Base-by-base conservation (phyloP, 2,113 vertebrate genomes). In the Alexandromys fortis region DNA sequence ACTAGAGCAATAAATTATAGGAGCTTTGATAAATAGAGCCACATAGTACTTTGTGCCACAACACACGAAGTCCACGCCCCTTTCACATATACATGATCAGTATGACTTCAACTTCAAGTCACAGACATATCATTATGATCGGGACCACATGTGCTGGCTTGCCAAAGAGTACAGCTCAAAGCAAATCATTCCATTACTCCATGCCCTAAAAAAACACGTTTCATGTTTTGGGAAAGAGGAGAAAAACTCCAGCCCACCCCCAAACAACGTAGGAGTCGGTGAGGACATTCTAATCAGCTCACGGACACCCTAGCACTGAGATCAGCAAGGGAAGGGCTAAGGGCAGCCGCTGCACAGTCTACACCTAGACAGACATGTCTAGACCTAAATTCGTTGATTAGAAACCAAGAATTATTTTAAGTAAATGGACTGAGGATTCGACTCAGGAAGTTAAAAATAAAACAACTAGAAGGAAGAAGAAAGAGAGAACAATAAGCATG, bases 341-440 rank as follows among this genome's bases (percentile, higher is more conserved):
- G 22, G 82, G 17, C 30, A 76, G 91, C 89, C 70, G n/a, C 26
- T 72, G 61, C 73, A 47, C 89, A 82, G 52, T 28, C 72, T 28
- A 21, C 42, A 70, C 73, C 16, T 68, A 55, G 14, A 94, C 4
- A 96, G 82, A 89, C 58, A 52, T 30, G 16, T 45, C 63, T 83
- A 86, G 63, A 79, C 73, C 42, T 75, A 89, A 83, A 78, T 90
- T 68, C 2, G 1, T 86, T 89, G 90, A 70, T 70, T 77, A 94
- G 82, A 97, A 96, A 92, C 63, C 55, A 86, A 75, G 94, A n/a
- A 78, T 70, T 86, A 92, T 21, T 92, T 81, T 65, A 95, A 77
- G 93, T 70, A 83, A 90, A 52, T 30, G 55, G 12, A 83, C 38
- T 49, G 24, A 92, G 72, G 58, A 77, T 28, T 89, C 26, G 91